A percentile compares a stretch with the other conserved stretches of the same genome.
Conservation (phyloP, 2,113 vertebrate genomes). For the Halichoerus grypus region DNA sequence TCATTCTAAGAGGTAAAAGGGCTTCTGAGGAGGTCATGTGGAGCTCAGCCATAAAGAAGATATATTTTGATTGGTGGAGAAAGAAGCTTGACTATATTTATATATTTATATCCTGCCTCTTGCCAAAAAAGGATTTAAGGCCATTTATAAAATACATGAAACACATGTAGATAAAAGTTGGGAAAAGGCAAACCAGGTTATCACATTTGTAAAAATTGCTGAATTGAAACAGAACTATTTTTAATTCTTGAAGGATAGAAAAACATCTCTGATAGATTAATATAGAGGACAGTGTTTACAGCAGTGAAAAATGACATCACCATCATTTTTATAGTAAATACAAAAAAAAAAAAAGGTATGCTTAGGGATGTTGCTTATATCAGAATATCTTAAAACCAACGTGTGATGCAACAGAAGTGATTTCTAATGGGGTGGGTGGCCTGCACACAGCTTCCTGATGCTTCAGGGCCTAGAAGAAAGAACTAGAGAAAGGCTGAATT, state of each 20-base stretch:
- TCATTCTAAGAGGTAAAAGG: background rate
- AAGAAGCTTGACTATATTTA: background rate
- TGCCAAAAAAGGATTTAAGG: background rate
- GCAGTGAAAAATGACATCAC: background rate
- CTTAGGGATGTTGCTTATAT: background rate
- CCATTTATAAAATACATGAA: background rate
- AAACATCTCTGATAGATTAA: background rate
- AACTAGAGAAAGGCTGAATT: background rate
- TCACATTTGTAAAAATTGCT: conserved; percentile 6
- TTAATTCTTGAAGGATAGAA: conserved; percentile 28
- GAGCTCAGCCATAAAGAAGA: background rate
- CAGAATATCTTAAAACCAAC: background rate
- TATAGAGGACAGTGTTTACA: background rate
- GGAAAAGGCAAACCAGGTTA: background rate
- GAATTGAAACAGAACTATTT: background rate
- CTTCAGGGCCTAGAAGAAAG: background rate
- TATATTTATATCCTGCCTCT: background rate
- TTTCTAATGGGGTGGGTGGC: background rate
- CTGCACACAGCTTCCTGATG: background rate
- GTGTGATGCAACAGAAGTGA: background rate
- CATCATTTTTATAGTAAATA: conserved; percentile 1
- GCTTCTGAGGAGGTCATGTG: background rate
- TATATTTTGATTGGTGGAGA: background rate
- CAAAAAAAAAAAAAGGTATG: background rate
- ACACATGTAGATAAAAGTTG: background rate